These are phyloP conservation scores for Aradophagus sp. DNA, from an alignment of 1,140 invertebrate species.

Conservation along the genomic window DNA sequence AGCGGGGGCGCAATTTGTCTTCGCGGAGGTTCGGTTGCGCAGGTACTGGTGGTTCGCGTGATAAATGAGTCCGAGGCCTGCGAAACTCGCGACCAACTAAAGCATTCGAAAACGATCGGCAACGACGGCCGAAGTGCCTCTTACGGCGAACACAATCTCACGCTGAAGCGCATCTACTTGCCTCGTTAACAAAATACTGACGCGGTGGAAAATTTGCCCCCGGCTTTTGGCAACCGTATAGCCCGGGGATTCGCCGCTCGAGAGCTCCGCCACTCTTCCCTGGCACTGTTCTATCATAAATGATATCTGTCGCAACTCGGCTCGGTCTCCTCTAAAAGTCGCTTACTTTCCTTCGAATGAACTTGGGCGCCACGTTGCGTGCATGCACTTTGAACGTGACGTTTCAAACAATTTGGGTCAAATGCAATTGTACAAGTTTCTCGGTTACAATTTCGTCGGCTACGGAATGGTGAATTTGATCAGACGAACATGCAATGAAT, in stretches of 20 bases:
- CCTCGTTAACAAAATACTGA: conserved; percentile 34
- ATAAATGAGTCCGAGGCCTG: too few relatives aligned
- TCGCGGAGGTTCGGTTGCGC: too few relatives aligned
- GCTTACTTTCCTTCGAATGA: conserved; percentile 12
- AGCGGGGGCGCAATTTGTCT: too few relatives aligned
- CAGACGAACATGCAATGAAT: background rate
- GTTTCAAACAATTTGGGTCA: conserved; percentile 15
- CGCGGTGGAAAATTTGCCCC: conserved; percentile 17
- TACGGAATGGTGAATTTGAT: too few relatives aligned
- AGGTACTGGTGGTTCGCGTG: too few relatives aligned
- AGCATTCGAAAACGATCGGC: conserved; percentile 33
- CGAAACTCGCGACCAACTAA: too few relatives aligned
- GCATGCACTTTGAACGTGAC: conserved; percentile 14
- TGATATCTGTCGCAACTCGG: conserved; percentile 12
- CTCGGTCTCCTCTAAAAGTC: conserved; percentile 16
- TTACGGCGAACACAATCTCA: conserved; percentile 20
- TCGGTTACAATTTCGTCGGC: conserved; percentile 11
- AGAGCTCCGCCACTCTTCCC: conserved; percentile 2
- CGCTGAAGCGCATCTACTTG: conserved; percentile 16
- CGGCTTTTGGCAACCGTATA: conserved; percentile 38
- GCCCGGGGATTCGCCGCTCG: too few relatives aligned
- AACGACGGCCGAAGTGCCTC: conserved; percentile 16
- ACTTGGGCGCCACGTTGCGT: conserved; percentile 2
- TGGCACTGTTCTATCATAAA: conserved; percentile 31
- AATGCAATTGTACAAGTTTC: conserved; percentile 18